Base-by-base conservation (phyloP, 2,888 invertebrate genomes). In the Andrena dorsata region DNA sequence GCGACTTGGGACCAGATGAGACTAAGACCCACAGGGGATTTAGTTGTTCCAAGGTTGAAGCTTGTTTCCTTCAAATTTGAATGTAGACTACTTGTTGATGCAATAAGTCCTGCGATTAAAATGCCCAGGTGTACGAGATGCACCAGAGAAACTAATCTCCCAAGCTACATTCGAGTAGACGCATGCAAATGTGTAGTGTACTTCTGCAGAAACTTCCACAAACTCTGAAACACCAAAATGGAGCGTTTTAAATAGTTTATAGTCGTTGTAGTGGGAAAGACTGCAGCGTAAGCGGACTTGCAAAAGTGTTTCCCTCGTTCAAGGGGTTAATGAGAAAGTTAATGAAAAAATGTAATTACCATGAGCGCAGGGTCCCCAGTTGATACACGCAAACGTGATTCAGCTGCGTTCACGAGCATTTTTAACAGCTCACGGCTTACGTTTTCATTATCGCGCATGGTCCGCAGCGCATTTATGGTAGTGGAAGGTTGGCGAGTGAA, bases 371-470 rank as follows among this genome's bases (percentile, higher is more conserved):
- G 8, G 16, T 20, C n/a, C 16, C 4, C 35, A 35, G 13, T 20
- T 10, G 35, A 41, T 20, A 8, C 63, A 10, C 8, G 63, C 28
- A 13, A 51, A 41, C 20, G 73, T 16, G 16, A 47, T 63, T 20
- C 10, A n/a, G 41, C 41, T 41, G 41, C 6, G 47, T 51, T 41
- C 26, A 23, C 13, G n/a, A 70, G 28, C 7, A 41, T 47, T 63
- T 26, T 47, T 16, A 16, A 26, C 20, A 16, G 2, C 16, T 41
- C 41, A 16, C 16, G 16, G 41, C 41, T 41, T 41, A 41, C 26
- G 13, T 35, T 79, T 72, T 79, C 35, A 70, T 70, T 80, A 72
- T 28, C 30, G 58, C n/a, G 53, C 41, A 66, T 10, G 26, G 47
- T 49, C 41, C 20, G 30, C 16, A 20, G 58, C 26, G 63, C 26